A percentile compares a stretch with the other conserved stretches of the same genome.
These are phyloP conservation scores for Meleagris gallopavo DNA, from an alignment of 2,113 vertebrate species.

Conservation along the genomic window DNA sequence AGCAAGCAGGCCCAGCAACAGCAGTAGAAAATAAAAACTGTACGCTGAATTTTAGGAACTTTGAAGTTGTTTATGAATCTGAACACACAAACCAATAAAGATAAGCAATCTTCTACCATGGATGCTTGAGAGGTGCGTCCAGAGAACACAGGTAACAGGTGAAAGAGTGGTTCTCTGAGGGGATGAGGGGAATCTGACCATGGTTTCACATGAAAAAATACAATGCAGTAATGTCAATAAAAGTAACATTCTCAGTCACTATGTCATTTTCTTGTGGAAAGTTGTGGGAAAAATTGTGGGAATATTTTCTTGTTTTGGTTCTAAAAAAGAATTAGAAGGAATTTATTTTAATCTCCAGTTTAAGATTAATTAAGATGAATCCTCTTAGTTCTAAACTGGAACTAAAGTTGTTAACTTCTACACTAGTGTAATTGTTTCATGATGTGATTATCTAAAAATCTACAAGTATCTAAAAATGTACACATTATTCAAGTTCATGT, in stretches of 20 bases:
- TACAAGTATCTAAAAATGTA: not conserved
- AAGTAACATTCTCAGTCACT: not conserved
- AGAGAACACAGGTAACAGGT: not conserved
- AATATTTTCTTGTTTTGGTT: no score
- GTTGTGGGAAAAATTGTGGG: no score
- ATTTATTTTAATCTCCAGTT: not conserved
- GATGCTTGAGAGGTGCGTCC: not conserved
- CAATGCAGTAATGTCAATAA: not conserved
- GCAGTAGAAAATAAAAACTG: not conserved
- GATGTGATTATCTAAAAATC: not conserved
- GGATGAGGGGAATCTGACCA: not conserved
- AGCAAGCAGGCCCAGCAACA: not conserved
- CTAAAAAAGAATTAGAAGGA: not conserved
- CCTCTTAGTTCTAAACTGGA: not conserved
- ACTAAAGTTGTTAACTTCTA: not conserved
- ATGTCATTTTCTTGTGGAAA: not conserved
- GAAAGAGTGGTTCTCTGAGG: not conserved
- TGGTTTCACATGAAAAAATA: not conserved
- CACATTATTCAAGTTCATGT: not conserved
- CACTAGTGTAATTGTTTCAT: not conserved
- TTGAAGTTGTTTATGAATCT: not conserved
- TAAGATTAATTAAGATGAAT: not conserved
- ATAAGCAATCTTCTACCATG: not conserved
- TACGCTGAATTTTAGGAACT: not conserved
- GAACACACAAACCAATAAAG: not conserved